Evolutionary conservation across 2,113 vertebrate genomes (phyloP).

Genomic region (Verasper variegatus): DNA sequence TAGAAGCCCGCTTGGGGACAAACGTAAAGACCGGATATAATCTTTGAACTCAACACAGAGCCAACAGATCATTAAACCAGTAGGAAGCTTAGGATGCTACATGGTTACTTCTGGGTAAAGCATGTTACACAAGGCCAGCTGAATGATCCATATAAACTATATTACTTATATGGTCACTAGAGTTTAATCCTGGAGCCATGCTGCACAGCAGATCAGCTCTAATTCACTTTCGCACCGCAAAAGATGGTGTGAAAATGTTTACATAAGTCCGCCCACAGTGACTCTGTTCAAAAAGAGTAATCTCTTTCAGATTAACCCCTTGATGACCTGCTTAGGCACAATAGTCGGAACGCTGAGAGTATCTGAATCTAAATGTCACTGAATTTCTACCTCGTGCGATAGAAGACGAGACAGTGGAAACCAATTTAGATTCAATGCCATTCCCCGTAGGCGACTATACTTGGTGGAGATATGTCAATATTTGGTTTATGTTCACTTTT

Average conservation of each 20-base stretch:
- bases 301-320: constrained; percentile 53
- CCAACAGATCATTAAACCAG: constrained; percentile 20
- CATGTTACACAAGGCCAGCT: constrained; percentile 4
- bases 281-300: constrained; percentile 19
- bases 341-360: constrained; percentile 20
- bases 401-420: background rate
- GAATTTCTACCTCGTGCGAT: background rate
- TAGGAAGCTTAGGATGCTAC: background rate
- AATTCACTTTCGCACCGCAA: background rate
- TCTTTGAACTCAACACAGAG: constrained; percentile 36
- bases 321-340: constrained; percentile 1
- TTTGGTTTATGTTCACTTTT: constrained; percentile 23
- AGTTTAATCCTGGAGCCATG: constrained; percentile 19
- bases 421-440: constrained; percentile 16
- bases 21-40: constrained; percentile 14
- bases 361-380: constrained; percentile 31
- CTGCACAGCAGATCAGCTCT: constrained; percentile 3
- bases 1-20: constrained; percentile 2
- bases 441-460: constrained; percentile 1
- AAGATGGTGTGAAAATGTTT: constrained; percentile 27
- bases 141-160: background rate
- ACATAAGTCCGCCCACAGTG: background rate
- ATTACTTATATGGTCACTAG: constrained; percentile 2
- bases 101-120: background rate
- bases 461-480: constrained; percentile 28